Base-by-base conservation (phyloP, 2,888 invertebrate species). In the Frankliniella fusca region DNA sequence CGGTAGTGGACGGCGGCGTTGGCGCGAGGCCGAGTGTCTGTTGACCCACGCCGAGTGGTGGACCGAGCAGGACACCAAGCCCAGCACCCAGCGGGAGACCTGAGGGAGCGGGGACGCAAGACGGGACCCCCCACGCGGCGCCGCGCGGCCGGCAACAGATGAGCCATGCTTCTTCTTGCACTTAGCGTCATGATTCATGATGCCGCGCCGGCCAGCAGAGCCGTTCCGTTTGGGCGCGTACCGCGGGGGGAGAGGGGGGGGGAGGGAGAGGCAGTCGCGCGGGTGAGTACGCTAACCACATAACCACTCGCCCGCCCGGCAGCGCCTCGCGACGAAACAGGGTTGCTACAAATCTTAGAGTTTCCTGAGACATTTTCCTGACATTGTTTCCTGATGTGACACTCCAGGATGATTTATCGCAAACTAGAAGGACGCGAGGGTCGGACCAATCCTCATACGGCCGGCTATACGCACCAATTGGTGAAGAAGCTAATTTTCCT, bases 121-220 rank as follows among this genome's bases (percentile, higher is more conserved):
- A 11, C 27, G 23, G 27, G 70, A 9, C 70, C 70, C 70, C 70
- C 70, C 70, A 27, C 54, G 54, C 54, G 18, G 54, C 54, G 54
- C 18, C 54, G 54, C 70, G 27, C n/a, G 27, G 70, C 70, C 70
- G 70, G 70, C 70, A 76, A 76, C 70, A 76, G 70, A 76, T 76
- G 70, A 76, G 70, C 70, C 70, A 23, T 76, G 70, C 70, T 27
- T 27, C 70, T 76, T 76, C 70, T 76, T 76, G 11, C 70, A 70
- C 70, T 70, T 70, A 70, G 70, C 54, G 38, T 5, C 70, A 23
- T 76, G 70, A 76, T 76, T 76, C 70, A 76, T 70, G 70, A 27
- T 23, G 11, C 65, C 65, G 65, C n/a, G 65, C 65, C 70, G n/a
- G 65, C 38, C 3, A 3, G 2, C 38, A 38, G 38, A 38, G 38